Base-by-base conservation (phyloP, 2,888 invertebrate genomes). In the Polylopha cassiicola region DNA sequence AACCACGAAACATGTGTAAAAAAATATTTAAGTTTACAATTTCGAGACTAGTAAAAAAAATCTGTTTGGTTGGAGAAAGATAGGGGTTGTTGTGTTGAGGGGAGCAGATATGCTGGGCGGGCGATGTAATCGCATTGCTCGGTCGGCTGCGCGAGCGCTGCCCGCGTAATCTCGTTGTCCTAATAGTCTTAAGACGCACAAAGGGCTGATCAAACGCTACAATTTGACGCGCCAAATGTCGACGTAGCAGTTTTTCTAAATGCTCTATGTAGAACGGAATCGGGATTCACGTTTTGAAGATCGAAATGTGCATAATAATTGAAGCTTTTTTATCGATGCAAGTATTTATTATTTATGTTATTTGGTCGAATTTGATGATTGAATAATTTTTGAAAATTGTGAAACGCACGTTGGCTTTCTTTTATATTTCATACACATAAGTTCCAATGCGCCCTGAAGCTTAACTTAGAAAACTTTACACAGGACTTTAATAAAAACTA, bases 161-260 rank as follows among this genome's bases (percentile, higher is more conserved):
- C 56, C 67, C 71, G 68, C 65, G 55, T 80, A 79, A 80, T 80
- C 82, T 72, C 61, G 70, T 81, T 81, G 67, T 68, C 54, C 60
- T 84, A 84, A 84, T 79, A 68, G 76, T 75, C 79, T 82, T 81
- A 80, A 68, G 69, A 67, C 73, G 65, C 55, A 79, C 79, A 80
- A 81, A 79, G 76, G 77, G 62, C 72, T 66, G 74, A 74, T 76
- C 75, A 76, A 78, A 77, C 78, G 75, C 62, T 57, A 65, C 74
- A 75, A 79, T 78, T 79, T 72, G 65, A 73, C 60, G 65, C 73
- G 65, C 81, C 81, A 82, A 82, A 80, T 82, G 82, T 82, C 76
- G 65, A 48, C 43, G 48, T 51, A 38, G 27, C 26, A 31, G 42
- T 32, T 37, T 24, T 31, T 27, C 26, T 29, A 22, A 5, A 9